A percentile compares a stretch with the other conserved stretches of the same genome.
Evolutionary conservation across 2,888 invertebrate species (phyloP).

Genomic region (Rambutsinella grinnellia): DNA sequence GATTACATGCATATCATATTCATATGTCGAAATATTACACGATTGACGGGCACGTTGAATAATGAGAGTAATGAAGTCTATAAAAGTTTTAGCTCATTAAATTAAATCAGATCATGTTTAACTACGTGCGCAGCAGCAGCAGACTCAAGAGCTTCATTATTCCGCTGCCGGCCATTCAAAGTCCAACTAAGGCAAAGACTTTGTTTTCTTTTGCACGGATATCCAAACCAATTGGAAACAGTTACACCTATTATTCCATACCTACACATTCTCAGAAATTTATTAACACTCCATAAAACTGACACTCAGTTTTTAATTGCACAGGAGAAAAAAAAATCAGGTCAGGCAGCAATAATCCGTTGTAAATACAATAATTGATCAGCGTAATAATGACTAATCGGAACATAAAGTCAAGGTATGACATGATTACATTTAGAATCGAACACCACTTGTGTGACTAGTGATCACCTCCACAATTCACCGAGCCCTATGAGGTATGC

Average conservation of each 20-base stretch:
- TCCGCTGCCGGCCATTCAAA: not conserved
- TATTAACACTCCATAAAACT: slow-evolving; percentile 33
- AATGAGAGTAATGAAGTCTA: too few relatives aligned
- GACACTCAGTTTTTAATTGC: slow-evolving; percentile 11
- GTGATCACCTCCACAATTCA: not conserved
- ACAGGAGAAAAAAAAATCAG: slow-evolving; percentile 21
- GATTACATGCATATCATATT: too few relatives aligned
- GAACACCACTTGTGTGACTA: not conserved
- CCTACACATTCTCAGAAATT: slow-evolving; percentile 10
- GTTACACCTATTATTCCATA: not conserved
- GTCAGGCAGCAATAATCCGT: slow-evolving; percentile 3
- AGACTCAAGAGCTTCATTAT: not conserved
- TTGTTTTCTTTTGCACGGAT: slow-evolving; percentile 1
- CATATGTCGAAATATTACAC: too few relatives aligned
- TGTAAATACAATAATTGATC: slow-evolving; percentile 18
- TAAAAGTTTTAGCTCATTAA: not conserved
- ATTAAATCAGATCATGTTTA: slow-evolving; percentile 20
- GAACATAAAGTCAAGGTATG: slow-evolving; percentile 41
- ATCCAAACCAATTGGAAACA: not conserved
- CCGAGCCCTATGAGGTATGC: not conserved
- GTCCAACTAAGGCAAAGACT: not conserved
- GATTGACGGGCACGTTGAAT: too few relatives aligned
- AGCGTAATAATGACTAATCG: slow-evolving; percentile 33
- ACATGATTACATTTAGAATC: slow-evolving; percentile 24
- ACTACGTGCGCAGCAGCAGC: slow-evolving; percentile 8